Evolutionary conservation across 2,797 vertebrate genomes (phyloP).

Genomic region (Notoglanidium macrostoma): DNA sequence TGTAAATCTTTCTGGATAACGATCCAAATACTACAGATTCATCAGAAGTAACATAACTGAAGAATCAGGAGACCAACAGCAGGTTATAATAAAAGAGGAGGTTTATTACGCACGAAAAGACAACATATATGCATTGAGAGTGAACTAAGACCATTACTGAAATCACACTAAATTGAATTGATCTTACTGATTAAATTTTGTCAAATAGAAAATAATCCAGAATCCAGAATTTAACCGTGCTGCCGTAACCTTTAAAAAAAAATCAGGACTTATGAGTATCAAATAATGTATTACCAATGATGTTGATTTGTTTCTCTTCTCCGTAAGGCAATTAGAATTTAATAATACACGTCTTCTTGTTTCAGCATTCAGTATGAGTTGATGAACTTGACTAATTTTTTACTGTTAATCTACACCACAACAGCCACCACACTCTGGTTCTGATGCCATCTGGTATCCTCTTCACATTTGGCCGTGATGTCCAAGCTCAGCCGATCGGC

Average conservation of each 20-base stretch:
- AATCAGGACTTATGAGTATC: background rate
- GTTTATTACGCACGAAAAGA: too few relatives aligned
- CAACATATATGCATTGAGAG: too few relatives aligned
- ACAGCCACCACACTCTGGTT: slow-evolving; percentile 81
- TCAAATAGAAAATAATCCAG: background rate
- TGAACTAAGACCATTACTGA: too few relatives aligned
- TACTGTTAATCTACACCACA: slow-evolving; percentile 49
- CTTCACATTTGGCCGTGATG: slow-evolving; percentile 80
- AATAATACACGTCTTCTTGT: background rate
- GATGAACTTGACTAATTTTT: background rate
- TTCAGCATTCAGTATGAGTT: background rate
- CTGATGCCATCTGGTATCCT: slow-evolving; percentile 75
- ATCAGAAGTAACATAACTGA: too few relatives aligned
- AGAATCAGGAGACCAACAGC: too few relatives aligned
- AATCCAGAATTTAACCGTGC: background rate
- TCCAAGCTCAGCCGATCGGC: slow-evolving; percentile 72
- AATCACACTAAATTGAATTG: too few relatives aligned
- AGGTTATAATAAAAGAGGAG: too few relatives aligned
- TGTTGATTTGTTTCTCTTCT: background rate
- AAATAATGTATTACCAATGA: background rate
- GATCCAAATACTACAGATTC: too few relatives aligned
- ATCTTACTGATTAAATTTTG: too few relatives aligned
- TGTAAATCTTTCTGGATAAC: too few relatives aligned
- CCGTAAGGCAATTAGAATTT: background rate
- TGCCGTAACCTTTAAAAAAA: background rate